A percentile compares a stretch with the other conserved stretches of the same genome.
These are phyloP conservation scores for Pangasianodon gigas DNA, from an alignment of 2,113 vertebrate genomes.

Conservation along the genomic window DNA sequence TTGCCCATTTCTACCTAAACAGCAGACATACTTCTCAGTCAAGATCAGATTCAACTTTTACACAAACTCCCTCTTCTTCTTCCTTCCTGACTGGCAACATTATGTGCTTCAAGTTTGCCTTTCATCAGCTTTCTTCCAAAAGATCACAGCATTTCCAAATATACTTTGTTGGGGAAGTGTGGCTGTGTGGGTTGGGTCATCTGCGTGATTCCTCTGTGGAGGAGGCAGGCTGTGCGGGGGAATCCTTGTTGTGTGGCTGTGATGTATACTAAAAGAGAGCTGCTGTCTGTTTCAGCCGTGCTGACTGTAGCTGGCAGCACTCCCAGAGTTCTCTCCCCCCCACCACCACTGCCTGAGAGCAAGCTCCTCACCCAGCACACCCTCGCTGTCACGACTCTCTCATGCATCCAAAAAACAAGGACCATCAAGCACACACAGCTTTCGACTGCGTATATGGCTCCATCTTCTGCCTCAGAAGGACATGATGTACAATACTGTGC, in stretches of 20 bases:
- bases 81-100: conserved; percentile 8
- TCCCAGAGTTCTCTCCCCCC: conserved; percentile 14
- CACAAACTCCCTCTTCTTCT: conserved; percentile 1
- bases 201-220: conserved; percentile 33
- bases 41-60: background rate
- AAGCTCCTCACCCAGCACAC: conserved; percentile 19
- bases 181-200: conserved; percentile 40
- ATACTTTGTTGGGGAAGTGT: conserved; percentile 25
- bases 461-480: background rate
- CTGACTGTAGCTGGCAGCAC: conserved; percentile 33
- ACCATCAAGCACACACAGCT: background rate
- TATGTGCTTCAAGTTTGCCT: conserved; percentile 25
- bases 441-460: conserved; percentile 1
- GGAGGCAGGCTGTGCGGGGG: conserved; percentile 35
- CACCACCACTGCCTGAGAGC: background rate
- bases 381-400: conserved; percentile 41
- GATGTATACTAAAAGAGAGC: conserved; percentile 38
- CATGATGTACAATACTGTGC: background rate
- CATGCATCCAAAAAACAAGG: conserved; percentile 16
- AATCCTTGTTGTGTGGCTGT: conserved; percentile 32
- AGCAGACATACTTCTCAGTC: background rate
- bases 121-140: conserved; percentile 36
- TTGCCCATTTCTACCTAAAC: background rate
- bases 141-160: conserved; percentile 41
- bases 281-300: conserved; percentile 31